These are phyloP conservation scores for Agrochola macilenta DNA, from an alignment of 2,888 invertebrate species.

Conservation along the genomic window DNA sequence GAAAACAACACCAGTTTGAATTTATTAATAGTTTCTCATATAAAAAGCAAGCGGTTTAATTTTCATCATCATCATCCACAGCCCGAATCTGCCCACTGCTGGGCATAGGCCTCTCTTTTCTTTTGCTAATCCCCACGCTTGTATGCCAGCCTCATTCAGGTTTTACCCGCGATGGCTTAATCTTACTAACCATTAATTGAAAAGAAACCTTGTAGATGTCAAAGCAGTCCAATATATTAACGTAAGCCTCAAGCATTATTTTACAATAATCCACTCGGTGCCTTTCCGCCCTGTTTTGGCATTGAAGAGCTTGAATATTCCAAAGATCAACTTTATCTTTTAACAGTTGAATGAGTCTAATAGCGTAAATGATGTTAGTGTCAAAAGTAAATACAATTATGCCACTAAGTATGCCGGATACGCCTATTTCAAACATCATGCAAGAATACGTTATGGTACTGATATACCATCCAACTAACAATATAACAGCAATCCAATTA, in stretches of 20 bases:
- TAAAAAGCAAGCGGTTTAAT: not conserved
- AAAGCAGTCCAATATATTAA: conserved; percentile 36
- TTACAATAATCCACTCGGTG: not conserved
- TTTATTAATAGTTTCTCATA: not conserved
- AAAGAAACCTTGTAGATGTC: conserved; percentile 14
- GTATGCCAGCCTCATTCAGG: too few species aligned
- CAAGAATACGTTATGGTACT: accelerated
- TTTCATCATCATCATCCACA: too few species aligned
- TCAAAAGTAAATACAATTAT: conserved; percentile 1
- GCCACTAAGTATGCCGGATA: not conserved
- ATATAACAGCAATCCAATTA: conserved; percentile 14
- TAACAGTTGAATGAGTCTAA: conserved; percentile 28
- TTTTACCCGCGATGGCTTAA: not conserved
- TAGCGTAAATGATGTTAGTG: conserved; percentile 28
- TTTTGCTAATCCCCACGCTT: too few species aligned
- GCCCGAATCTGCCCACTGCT: too few species aligned
- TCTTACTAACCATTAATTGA: conserved; percentile 12
- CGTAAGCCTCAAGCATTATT: conserved; percentile 23
- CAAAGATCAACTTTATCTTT: conserved; percentile 39
- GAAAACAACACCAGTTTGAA: not conserved
- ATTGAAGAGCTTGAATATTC: conserved; percentile 26
- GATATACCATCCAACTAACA: not conserved
- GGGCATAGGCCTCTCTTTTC: too few species aligned
- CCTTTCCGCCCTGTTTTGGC: not conserved
- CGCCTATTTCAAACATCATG: not conserved